Conservation (phyloP, 2,888 invertebrate species). For the Reticulitermes lucifugus region DNA sequence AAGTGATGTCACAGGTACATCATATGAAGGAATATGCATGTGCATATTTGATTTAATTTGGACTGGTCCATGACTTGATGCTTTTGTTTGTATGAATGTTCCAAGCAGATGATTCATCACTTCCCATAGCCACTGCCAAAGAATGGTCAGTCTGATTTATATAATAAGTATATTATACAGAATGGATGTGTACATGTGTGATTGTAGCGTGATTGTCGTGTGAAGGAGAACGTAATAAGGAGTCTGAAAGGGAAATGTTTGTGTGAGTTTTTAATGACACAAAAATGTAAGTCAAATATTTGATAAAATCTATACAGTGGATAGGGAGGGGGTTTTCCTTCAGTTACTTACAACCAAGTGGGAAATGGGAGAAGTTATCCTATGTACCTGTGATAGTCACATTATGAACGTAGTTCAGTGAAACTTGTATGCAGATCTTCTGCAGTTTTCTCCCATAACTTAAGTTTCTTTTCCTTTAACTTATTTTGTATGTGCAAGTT, state of each 20-base stretch:
- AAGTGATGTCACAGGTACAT: slow-evolving; percentile 52
- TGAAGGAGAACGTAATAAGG: slow-evolving; percentile 8
- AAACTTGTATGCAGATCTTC: slow-evolving; percentile 30
- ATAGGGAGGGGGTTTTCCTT: neutral
- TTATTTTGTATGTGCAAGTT: slow-evolving; percentile 39
- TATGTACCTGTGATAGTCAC: slow-evolving; percentile 55
- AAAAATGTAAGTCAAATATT: slow-evolving; percentile 20
- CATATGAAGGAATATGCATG: slow-evolving; percentile 30
- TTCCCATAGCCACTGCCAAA: slow-evolving; percentile 49
- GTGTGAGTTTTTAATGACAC: slow-evolving; percentile 17
- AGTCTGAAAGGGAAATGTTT: slow-evolving; percentile 3
- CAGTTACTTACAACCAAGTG: neutral
- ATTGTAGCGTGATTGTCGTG: slow-evolving; percentile 25
- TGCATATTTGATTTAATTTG: neutral
- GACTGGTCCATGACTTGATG: neutral
- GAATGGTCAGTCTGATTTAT: slow-evolving; percentile 33
- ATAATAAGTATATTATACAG: slow-evolving; percentile 5
- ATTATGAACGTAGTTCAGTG: slow-evolving; percentile 42
- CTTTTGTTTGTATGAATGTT: slow-evolving; percentile 17
- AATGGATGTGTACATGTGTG: slow-evolving; percentile 39
- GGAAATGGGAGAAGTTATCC: slow-evolving; percentile 33
- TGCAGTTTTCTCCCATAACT: slow-evolving; percentile 36
- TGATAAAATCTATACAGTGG: slow-evolving; percentile 28
- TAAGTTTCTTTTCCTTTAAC: slow-evolving; percentile 34
- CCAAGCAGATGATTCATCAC: slow-evolving; percentile 28